Evolutionary conservation across 2,888 invertebrate genomes (phyloP).

Genomic region (Digitonthophagus gazella): DNA sequence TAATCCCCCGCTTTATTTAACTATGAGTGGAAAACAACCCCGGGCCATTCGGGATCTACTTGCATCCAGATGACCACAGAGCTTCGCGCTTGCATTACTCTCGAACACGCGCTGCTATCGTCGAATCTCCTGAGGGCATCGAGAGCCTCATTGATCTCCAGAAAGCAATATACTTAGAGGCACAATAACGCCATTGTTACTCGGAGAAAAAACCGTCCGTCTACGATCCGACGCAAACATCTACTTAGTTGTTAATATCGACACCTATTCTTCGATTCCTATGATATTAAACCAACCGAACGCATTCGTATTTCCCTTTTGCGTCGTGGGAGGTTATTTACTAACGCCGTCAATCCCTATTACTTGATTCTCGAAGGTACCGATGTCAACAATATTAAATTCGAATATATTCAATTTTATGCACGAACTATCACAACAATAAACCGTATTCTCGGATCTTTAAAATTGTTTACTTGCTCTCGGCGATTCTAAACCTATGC

Average conservation of each 20-base stretch:
- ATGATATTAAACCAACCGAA: background rate
- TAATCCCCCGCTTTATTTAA: conserved; percentile 29
- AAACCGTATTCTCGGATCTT: too few species aligned
- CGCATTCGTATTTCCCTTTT: background rate
- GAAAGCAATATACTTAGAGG: conserved; percentile 47
- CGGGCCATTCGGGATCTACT: conserved; percentile 31
- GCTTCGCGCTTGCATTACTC: conserved; percentile 39
- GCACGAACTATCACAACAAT: too few species aligned
- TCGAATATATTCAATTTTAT: too few species aligned
- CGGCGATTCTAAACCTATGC: too few species aligned
- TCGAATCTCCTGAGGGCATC: conserved; percentile 36
- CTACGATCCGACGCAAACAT: background rate
- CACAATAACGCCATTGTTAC: conserved; percentile 47
- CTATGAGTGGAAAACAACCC: conserved; percentile 26
- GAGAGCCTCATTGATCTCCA: conserved; percentile 43
- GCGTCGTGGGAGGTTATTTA: too few species aligned
- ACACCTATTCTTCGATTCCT: conserved; percentile 3
- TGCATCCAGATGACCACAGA: conserved; percentile 44
- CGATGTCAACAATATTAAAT: too few species aligned
- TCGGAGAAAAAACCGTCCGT: conserved; percentile 36
- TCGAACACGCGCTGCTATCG: conserved; percentile 38
- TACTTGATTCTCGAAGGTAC: too few species aligned
- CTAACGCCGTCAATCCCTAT: too few species aligned
- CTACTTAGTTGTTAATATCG: conserved; percentile 12
- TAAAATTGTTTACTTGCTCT: too few species aligned